Percentiles rank a stretch among this genome's conserved stretches.
These are phyloP conservation scores for Hippopotamus amphibius DNA, from an alignment of 2,113 vertebrate genomes.

Conservation along the genomic window DNA sequence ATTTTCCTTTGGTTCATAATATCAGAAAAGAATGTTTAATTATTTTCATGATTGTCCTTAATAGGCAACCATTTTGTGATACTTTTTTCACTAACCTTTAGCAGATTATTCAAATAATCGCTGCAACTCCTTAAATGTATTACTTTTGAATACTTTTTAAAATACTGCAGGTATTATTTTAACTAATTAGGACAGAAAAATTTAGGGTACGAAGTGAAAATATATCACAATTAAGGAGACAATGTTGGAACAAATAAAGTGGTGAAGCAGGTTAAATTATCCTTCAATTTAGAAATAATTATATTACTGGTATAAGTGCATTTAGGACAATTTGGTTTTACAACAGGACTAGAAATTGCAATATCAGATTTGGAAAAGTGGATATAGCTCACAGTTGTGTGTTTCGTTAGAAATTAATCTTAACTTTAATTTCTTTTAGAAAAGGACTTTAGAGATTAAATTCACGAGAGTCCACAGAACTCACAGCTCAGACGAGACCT, in stretches of 20 bases:
- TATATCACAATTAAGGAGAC: neutral
- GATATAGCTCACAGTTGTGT: neutral
- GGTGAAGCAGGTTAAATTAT: constrained; percentile 13
- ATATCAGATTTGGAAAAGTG: constrained; percentile 1
- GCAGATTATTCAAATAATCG: neutral
- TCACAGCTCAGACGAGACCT: neutral
- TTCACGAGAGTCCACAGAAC: neutral
- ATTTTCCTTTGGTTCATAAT: neutral
- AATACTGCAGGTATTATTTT: neutral
- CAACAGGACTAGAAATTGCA: neutral
- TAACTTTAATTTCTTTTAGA: neutral
- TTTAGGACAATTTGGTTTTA: constrained; percentile 51
- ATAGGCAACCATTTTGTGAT: neutral
- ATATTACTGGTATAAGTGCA: constrained; percentile 51
- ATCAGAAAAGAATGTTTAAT: constrained; percentile 19
- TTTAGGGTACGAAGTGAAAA: constrained; percentile 20
- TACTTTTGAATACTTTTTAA: neutral
- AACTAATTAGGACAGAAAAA: neutral
- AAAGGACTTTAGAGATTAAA: neutral
- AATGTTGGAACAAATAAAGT: constrained; percentile 32
- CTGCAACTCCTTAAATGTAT: neutral
- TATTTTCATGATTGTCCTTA: neutral
- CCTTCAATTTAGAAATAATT: constrained; percentile 20
- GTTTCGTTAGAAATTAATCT: constrained; percentile 20
- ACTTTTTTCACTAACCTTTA: neutral